Conservation (phyloP, 1,140 invertebrate species). For the Ceratina australensis region DNA sequence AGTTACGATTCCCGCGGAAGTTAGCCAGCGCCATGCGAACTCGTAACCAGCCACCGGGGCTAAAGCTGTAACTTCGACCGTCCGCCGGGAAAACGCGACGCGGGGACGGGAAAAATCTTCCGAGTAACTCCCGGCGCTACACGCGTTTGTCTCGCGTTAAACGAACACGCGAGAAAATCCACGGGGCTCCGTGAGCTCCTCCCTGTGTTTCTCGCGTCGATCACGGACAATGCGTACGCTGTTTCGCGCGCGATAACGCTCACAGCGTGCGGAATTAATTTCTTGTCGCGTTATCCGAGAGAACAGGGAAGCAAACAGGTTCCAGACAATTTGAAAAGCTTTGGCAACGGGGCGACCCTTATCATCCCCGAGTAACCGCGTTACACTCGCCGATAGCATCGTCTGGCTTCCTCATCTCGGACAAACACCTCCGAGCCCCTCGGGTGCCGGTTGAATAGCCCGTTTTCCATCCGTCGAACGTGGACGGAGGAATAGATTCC, state of each 20-base stretch:
- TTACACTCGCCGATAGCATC: slow-evolving; percentile 2
- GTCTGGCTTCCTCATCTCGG: slow-evolving; percentile 4
- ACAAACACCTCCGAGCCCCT: slow-evolving; percentile 1
- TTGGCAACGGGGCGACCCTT: background rate
- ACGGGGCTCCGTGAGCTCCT: too few relatives aligned
- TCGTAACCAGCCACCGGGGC: slow-evolving; percentile 23
- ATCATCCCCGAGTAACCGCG: background rate
- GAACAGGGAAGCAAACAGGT: too few relatives aligned
- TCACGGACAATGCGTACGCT: too few relatives aligned
- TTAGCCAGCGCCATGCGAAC: slow-evolving; percentile 32
- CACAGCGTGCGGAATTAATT: background rate
- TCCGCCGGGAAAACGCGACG: slow-evolving; percentile 8
- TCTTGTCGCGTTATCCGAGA: too few relatives aligned
- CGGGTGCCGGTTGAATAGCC: background rate
- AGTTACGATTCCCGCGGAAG: slow-evolving; percentile 48
- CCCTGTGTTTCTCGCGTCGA: too few relatives aligned
- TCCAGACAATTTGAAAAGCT: background rate
- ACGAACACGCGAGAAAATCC: too few relatives aligned
- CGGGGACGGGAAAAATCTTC: slow-evolving; percentile 24
- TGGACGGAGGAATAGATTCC: slow-evolving; percentile 3
- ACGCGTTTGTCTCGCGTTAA: slow-evolving; percentile 6
- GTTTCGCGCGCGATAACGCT: too few relatives aligned
- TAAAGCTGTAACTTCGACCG: slow-evolving; percentile 24
- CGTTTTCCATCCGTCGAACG: slow-evolving; percentile 34
- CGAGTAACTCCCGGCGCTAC: background rate